Percentiles rank a stretch among this genome's conserved stretches.
Conservation (phyloP, 1,140 invertebrate genomes). For the Heterodera schachtii region DNA sequence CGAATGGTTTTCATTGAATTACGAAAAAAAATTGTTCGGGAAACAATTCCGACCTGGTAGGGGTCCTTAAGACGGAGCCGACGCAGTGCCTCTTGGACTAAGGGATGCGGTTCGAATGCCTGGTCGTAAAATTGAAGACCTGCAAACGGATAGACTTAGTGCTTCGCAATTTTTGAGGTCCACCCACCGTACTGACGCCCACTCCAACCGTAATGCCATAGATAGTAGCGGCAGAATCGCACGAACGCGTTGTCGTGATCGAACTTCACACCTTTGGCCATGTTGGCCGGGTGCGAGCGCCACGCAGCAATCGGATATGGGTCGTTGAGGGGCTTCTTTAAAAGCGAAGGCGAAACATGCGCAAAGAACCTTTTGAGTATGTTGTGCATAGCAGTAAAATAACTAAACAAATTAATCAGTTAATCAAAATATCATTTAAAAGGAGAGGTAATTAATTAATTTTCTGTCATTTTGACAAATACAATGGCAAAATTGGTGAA, state of each 20-base stretch:
- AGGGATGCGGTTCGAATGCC: constrained; percentile 63
- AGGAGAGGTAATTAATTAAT: too few relatives aligned
- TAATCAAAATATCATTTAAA: too few relatives aligned
- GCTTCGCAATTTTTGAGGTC: too few relatives aligned
- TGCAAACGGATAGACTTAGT: neutral
- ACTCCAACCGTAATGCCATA: constrained; percentile 49
- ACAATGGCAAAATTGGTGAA: too few relatives aligned
- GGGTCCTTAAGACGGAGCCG: constrained; percentile 61
- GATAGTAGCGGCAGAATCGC: constrained; percentile 44
- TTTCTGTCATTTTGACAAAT: too few relatives aligned
- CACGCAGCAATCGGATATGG: neutral
- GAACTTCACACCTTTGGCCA: neutral
- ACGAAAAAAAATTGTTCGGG: too few relatives aligned
- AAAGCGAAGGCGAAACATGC: too few relatives aligned
- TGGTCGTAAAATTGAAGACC: constrained; percentile 62
- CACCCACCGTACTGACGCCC: constrained; percentile 50
- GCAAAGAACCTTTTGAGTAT: too few relatives aligned
- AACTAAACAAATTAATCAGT: too few relatives aligned
- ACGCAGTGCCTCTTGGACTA: constrained; percentile 62
- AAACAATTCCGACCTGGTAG: constrained; percentile 18
- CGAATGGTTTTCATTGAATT: neutral
- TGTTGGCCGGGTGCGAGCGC: neutral
- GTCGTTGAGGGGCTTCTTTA: too few relatives aligned
- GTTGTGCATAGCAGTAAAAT: too few relatives aligned
- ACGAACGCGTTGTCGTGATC: neutral